Evolutionary conservation across 2,797 vertebrate genomes (phyloP).

Genomic region (Enteromius anoplus): DNA sequence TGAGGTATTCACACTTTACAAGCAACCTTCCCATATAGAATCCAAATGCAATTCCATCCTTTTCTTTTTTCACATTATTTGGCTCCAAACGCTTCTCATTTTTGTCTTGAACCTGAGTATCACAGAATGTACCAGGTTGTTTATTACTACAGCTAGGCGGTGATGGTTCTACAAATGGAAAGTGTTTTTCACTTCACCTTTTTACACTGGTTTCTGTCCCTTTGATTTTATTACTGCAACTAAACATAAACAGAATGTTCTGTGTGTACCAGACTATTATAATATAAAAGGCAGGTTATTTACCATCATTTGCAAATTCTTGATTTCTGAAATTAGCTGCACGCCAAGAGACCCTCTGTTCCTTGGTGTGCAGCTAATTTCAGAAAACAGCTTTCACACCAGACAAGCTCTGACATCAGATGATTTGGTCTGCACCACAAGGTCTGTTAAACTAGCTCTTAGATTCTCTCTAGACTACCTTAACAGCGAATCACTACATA

Average conservation of each 20-base stretch:
- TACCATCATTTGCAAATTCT: not conserved
- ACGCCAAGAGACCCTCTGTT: not conserved
- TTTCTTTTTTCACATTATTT: not conserved
- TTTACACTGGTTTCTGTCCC: not conserved
- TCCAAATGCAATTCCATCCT: not conserved
- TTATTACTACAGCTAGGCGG: not conserved
- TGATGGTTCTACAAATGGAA: not conserved
- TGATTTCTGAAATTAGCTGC: too few relatives aligned
- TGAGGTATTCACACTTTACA: slow-evolving; percentile 80
- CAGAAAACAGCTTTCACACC: not conserved
- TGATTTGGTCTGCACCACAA: not conserved
- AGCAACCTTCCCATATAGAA: not conserved
- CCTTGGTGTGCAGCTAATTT: not conserved
- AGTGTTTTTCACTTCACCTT: slow-evolving; percentile 1
- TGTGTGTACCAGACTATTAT: not conserved
- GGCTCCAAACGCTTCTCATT: not conserved
- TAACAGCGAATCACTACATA: not conserved
- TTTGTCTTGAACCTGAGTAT: not conserved
- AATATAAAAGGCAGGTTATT: not conserved
- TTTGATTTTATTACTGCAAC: not conserved
- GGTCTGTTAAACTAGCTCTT: not conserved
- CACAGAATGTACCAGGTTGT: not conserved
- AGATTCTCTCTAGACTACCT: not conserved
- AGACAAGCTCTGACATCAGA: not conserved
- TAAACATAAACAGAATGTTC: not conserved